Evolutionary conservation across 2,888 invertebrate genomes (phyloP), one percentile per base, ranked within the genome.

Genomic region (Cerceris ruficornis): DNA sequence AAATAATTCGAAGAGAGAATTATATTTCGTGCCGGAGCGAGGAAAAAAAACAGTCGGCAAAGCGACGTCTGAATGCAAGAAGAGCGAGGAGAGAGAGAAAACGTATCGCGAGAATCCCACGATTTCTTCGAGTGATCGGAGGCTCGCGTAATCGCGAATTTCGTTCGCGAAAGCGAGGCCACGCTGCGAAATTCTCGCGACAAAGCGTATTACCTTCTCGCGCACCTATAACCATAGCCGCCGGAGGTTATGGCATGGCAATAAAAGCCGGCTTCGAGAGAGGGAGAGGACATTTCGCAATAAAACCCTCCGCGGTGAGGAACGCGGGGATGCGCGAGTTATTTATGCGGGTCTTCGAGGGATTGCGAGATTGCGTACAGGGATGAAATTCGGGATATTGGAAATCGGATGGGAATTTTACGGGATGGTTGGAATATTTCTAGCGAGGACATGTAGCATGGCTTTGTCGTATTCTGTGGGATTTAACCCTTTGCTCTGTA

Each of bases 311-410:
- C 46, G 43, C 6, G n/a, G 13, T 9, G 17, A 46, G 50, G 43
- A 39, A 14, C 41, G 52, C 59, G 15, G 71, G 55, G 55, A 69
- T 54, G 73, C 55, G 59, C 55, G 84, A 68, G 84, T 88, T 88
- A 88, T 86, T 88, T 89, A 86, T 88, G 84, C 85, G 81, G 81
- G 84, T 80, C 83, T 84, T 84, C 80, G 84, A 76, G 72, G 69
- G 81, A 85, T 89, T 89, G 89, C 88, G 81, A 87, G 89, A 88
- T 86, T 80, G 75, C 54, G 50, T 28, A 69, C 68, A 61, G 28
- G 28, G 28, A 28, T 28, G 28, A 28, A 28, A 28, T 28, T 28
- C 28, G 4, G 28, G 28, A 28, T 28, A 28, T 28, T 28, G 28
- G 28, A 28, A 28, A 28, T 28, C 28, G 28, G 28, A 28, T 28